Percentiles rank a stretch among this genome's conserved stretches.
phyloP scores from a whole-genome alignment of 1,140 invertebrate genomes.

The Laodelphax striatellus region DNA sequence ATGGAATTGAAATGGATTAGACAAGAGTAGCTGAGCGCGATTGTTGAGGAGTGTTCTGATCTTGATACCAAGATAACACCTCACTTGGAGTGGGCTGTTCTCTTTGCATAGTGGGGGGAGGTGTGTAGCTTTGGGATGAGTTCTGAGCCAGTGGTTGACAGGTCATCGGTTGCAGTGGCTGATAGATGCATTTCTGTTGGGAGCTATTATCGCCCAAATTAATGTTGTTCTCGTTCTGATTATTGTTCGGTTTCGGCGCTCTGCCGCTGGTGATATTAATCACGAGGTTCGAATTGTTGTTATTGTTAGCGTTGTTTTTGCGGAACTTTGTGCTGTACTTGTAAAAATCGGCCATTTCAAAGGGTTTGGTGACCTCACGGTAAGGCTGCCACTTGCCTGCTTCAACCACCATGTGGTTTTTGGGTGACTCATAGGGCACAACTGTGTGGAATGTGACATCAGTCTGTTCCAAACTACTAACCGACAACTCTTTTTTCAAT shows the following conservation, averaged over 20 bases:
- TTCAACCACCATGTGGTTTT: constrained; percentile 72
- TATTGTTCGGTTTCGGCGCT: no score
- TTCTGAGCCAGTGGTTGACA: constrained; percentile 30
- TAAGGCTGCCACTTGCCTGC: constrained; percentile 83
- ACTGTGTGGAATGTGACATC: constrained; percentile 21
- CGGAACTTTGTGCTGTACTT: constrained; percentile 91
- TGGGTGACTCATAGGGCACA: constrained; percentile 57
- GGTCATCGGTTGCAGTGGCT: constrained; percentile 35
- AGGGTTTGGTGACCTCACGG: constrained; percentile 87
- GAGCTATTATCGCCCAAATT: constrained; percentile 18
- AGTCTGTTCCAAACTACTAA: neutral
- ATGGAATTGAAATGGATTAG: constrained; percentile 6
- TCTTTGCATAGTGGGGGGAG: neutral
- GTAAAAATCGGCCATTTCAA: constrained; percentile 94
- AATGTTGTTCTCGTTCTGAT: neutral
- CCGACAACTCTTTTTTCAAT: constrained; percentile 22
- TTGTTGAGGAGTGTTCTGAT: constrained; percentile 23
- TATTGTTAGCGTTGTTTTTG: constrained; percentile 31
- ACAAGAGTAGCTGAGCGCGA: constrained; percentile 25
- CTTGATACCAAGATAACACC: constrained; percentile 35
- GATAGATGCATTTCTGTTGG: constrained; percentile 37
- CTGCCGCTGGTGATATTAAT: neutral
- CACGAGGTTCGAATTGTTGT: constrained; percentile 9
- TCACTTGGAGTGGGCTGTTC: constrained; percentile 24
- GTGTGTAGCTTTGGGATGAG: neutral